phyloP scores from a whole-genome alignment of 2,888 invertebrate genomes.

The Drosophila testacea region DNA sequence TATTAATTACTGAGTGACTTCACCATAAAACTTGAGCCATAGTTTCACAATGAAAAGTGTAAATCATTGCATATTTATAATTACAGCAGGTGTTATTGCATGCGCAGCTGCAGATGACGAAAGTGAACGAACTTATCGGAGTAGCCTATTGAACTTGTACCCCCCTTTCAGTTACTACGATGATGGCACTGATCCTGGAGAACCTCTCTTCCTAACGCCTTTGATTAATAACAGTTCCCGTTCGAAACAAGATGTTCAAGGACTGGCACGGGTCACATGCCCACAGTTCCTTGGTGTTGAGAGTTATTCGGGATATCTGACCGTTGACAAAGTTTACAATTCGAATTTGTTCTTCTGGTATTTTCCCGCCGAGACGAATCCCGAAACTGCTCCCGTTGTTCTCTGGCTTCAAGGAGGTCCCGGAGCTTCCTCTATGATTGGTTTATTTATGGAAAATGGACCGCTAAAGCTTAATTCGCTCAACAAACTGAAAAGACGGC shows the following conservation, averaged over 20 bases:
- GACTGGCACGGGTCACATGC: conserved; percentile 80
- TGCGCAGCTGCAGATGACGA: background rate
- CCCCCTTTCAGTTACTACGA: conserved; percentile 72
- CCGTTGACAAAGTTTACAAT: conserved; percentile 90
- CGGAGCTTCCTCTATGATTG: conserved; percentile 91
- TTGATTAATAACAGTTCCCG: conserved; percentile 81
- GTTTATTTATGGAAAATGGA: conserved; percentile 93
- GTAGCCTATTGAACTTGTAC: conserved; percentile 83
- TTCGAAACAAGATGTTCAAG: conserved; percentile 84
- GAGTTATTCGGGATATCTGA: conserved; percentile 89
- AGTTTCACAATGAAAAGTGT: conserved; percentile 49
- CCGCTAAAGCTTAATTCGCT: conserved; percentile 87
- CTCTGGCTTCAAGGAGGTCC: conserved; percentile 96
- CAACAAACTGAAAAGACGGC: conserved; percentile 86
- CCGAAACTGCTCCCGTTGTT: conserved; percentile 88
- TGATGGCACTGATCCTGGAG: conserved; percentile 82
- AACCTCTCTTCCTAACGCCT: conserved; percentile 85
- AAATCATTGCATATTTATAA: conserved; percentile 42
- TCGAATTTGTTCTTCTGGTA: conserved; percentile 97
- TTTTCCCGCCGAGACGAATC: conserved; percentile 89
- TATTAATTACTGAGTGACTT: conserved; percentile 1
- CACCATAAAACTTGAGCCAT: background rate
- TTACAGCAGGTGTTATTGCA: conserved; percentile 19
- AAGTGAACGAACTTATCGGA: conserved; percentile 38
- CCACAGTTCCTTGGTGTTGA: conserved; percentile 83